A percentile compares a stretch with the other conserved stretches of the same genome.
These are phyloP conservation scores for Rhinoptilus africanus DNA, from an alignment of 2,113 vertebrate species.

Conservation along the genomic window DNA sequence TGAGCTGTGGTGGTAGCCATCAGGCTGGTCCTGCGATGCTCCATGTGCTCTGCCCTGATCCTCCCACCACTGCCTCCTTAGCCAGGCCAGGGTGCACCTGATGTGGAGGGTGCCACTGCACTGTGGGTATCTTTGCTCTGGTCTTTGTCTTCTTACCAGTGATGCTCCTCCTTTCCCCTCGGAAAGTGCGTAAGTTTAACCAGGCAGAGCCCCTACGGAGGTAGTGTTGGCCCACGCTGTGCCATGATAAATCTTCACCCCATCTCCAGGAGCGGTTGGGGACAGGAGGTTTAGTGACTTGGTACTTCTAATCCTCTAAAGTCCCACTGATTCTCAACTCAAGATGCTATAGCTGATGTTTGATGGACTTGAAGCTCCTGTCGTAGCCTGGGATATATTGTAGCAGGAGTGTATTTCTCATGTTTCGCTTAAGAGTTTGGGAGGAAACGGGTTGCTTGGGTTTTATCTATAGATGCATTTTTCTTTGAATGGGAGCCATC, in stretches of 20 bases:
- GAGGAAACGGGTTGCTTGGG: not conserved
- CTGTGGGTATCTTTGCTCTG: not conserved
- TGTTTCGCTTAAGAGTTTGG: not conserved
- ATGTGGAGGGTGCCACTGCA: fast-evolving
- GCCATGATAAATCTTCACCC: not conserved
- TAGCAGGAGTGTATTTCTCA: not conserved
- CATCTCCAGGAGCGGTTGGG: not conserved
- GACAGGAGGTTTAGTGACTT: not conserved
- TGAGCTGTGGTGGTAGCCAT: not conserved
- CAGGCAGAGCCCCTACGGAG: not conserved
- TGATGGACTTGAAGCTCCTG: not conserved
- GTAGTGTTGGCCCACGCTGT: not conserved
- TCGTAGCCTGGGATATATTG: not conserved
- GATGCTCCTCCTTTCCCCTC: not conserved
- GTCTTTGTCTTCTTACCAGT: not conserved
- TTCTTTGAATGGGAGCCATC: not conserved
- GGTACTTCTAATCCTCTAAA: not conserved
- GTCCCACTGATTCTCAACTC: not conserved
- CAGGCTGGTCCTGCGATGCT: not conserved
- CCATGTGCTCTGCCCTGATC: not conserved
- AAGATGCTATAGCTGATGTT: not conserved
- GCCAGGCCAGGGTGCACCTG: not conserved
- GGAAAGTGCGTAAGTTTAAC: not conserved
- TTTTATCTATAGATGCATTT: not conserved
- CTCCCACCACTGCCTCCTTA: fast-evolving